Conservation (phyloP, 2,888 invertebrate species). For the Mimumesa dahlbomi region DNA sequence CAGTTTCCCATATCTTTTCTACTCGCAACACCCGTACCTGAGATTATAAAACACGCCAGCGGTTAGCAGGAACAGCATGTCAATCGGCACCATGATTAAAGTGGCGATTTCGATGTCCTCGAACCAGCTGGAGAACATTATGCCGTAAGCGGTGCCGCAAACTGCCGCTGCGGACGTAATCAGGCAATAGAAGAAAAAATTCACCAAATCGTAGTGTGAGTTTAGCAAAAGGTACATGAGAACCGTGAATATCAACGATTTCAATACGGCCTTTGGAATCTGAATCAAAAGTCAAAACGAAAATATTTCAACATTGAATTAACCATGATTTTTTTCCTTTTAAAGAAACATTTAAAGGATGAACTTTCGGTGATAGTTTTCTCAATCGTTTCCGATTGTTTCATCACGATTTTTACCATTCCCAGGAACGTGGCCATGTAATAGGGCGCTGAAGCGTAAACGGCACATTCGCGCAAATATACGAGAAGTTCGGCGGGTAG, state of each 20-base stretch:
- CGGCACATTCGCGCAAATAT: conserved; percentile 80
- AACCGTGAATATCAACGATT: conserved; percentile 57
- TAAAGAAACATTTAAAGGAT: too few relatives aligned
- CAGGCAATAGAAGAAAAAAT: conserved; percentile 43
- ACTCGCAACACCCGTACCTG: conserved; percentile 56
- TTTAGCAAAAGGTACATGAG: conserved; percentile 51
- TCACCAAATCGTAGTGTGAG: conserved; percentile 13
- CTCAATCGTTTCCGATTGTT: too few relatives aligned
- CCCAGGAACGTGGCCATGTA: conserved; percentile 70
- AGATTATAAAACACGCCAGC: conserved; percentile 80
- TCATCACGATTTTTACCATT: too few relatives aligned
- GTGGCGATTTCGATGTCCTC: conserved; percentile 80
- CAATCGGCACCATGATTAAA: conserved; percentile 81
- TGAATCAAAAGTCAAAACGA: conserved; percentile 18
- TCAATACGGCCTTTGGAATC: conserved; percentile 58
- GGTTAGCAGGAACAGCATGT: conserved; percentile 81
- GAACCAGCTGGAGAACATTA: conserved; percentile 81
- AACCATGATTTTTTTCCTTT: too few relatives aligned
- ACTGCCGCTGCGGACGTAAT: conserved; percentile 44
- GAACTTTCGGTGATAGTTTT: too few relatives aligned
- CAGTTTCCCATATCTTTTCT: too few relatives aligned
- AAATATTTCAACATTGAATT: too few relatives aligned
- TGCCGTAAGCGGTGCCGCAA: conserved; percentile 75
- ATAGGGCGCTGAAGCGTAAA: conserved; percentile 81
- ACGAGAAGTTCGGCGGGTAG: conserved; percentile 80